Conservation (phyloP, 2,888 invertebrate species). For the Theretra japonica region DNA sequence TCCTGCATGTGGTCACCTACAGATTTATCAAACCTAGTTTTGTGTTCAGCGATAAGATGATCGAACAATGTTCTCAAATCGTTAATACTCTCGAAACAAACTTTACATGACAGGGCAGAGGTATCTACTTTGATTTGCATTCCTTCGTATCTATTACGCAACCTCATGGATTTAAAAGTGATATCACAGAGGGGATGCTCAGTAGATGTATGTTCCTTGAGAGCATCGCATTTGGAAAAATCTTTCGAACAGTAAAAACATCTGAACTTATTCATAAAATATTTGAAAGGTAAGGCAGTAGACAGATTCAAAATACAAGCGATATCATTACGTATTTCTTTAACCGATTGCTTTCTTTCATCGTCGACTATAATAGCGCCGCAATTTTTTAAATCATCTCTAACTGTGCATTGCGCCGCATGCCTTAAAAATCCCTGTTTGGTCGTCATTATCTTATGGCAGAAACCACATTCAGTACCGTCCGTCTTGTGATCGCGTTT, state of each 20-base stretch:
- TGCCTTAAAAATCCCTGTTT: slow-evolving; percentile 66
- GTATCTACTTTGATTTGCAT: slow-evolving; percentile 69
- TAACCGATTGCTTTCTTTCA: slow-evolving; percentile 53
- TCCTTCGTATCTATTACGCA: slow-evolving; percentile 64
- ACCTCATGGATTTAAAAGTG: slow-evolving; percentile 61
- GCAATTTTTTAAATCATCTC: slow-evolving; percentile 34
- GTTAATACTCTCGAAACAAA: slow-evolving; percentile 34
- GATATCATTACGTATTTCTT: slow-evolving; percentile 60
- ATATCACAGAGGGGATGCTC: slow-evolving; percentile 70
- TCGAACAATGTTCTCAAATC: slow-evolving; percentile 33
- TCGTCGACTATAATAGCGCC: slow-evolving; percentile 43
- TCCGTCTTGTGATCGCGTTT: slow-evolving; percentile 58
- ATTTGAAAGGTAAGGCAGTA: slow-evolving; percentile 71
- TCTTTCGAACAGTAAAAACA: slow-evolving; percentile 75
- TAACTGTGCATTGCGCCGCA: slow-evolving; percentile 56
- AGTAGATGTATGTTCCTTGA: slow-evolving; percentile 62
- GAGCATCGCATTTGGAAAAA: slow-evolving; percentile 61
- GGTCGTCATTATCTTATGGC: slow-evolving; percentile 59
- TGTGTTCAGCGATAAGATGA: slow-evolving; percentile 40
- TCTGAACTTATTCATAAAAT: slow-evolving; percentile 65
- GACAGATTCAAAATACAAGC: slow-evolving; percentile 70
- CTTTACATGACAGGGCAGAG: slow-evolving; percentile 52
- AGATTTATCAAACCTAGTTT: slow-evolving; percentile 58
- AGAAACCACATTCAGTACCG: slow-evolving; percentile 62
- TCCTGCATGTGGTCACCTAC: slow-evolving; percentile 57